phyloP scores from a whole-genome alignment of 2,797 vertebrate species.

The Catostomus latipinnis region DNA sequence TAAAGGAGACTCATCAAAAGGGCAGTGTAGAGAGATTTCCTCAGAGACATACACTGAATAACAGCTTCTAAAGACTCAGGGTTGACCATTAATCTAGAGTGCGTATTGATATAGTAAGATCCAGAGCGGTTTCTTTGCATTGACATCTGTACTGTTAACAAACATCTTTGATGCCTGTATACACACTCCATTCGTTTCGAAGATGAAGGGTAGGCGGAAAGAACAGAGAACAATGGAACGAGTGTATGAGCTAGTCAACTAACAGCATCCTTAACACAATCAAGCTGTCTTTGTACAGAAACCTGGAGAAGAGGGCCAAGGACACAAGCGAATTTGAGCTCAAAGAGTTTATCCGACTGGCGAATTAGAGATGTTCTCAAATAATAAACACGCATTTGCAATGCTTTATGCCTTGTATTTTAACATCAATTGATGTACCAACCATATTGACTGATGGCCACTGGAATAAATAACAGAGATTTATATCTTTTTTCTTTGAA shows the following conservation, averaged over 20 bases:
- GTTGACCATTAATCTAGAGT: constrained; percentile 48
- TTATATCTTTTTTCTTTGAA: not conserved
- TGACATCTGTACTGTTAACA: too few species aligned
- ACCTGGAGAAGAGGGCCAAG: constrained; percentile 5
- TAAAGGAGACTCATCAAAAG: not conserved
- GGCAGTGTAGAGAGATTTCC: constrained; percentile 29
- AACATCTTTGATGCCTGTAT: too few species aligned
- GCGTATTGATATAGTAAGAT: constrained; percentile 23
- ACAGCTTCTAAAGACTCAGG: constrained; percentile 42
- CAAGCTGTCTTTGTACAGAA: not conserved
- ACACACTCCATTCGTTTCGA: not conserved
- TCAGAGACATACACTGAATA: not conserved
- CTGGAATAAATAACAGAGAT: too few species aligned
- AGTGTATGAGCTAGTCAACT: constrained; percentile 14
- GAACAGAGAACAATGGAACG: constrained; percentile 22
- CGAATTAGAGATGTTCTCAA: not conserved
- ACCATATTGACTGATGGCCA: not conserved
- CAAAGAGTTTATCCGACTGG: not conserved
- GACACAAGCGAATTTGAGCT: constrained; percentile 1
- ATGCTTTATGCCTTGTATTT: not conserved
- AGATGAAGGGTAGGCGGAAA: constrained; percentile 14
- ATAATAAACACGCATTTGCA: not conserved
- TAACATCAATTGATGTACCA: not conserved
- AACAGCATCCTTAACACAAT: constrained; percentile 21
- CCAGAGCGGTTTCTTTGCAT: not conserved